A percentile compares a stretch with the other conserved stretches of the same genome.
Conservation (phyloP, 2,797 vertebrate species). For the Falco columbarius region DNA sequence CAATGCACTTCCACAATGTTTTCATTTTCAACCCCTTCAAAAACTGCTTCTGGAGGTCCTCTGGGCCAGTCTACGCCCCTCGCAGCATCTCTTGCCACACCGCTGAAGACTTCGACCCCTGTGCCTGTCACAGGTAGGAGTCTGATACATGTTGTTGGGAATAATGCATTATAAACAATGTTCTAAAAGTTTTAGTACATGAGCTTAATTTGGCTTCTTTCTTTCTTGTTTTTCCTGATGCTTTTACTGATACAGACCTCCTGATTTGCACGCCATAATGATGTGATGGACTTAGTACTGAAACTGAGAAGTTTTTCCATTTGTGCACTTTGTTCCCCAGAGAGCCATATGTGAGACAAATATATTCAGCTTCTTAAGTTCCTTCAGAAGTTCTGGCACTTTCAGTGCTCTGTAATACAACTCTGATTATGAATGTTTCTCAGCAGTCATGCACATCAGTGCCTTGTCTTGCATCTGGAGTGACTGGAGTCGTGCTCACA, state of each 20-base stretch:
- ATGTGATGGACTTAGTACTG: background rate
- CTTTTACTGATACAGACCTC: background rate
- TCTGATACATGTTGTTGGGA: background rate
- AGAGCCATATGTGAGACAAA: background rate
- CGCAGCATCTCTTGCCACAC: background rate
- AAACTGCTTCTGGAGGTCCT: slow-evolving; percentile 65
- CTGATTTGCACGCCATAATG: background rate
- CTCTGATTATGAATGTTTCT: background rate
- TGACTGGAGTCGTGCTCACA: background rate
- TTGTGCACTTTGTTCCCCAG: background rate
- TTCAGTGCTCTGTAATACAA: background rate
- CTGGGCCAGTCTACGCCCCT: slow-evolving; percentile 44
- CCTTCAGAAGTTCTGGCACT: background rate
- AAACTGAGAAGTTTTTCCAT: background rate
- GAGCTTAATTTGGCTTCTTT: background rate
- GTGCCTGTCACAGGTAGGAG: slow-evolving; percentile 40
- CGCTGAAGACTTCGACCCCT: slow-evolving; percentile 45
- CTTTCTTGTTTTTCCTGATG: background rate
- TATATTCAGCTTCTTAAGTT: background rate
- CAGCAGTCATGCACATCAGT: background rate
- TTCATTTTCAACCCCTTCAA: slow-evolving; percentile 80
- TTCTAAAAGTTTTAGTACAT: background rate
- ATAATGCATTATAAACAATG: background rate
- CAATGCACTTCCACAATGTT: slow-evolving; percentile 54
- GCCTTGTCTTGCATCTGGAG: background rate